These are phyloP conservation scores for Oreochromis niloticus DNA, from an alignment of 2,113 vertebrate genomes.

Conservation along the genomic window DNA sequence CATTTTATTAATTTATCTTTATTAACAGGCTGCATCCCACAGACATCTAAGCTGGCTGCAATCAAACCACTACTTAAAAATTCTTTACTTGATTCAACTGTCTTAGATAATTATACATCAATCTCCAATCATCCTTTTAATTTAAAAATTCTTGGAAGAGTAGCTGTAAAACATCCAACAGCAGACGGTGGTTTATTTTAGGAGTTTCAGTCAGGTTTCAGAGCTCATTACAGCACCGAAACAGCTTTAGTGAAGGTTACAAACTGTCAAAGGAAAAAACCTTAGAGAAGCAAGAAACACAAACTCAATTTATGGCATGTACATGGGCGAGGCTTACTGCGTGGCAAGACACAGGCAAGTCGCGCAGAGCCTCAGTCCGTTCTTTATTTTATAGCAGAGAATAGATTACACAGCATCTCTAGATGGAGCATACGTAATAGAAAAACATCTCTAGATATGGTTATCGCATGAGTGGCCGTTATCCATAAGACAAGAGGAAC, in stretches of 20 bases:
- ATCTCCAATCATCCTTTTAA: background rate
- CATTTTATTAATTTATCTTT: background rate
- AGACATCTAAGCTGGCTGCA: background rate
- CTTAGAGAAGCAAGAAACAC: too few species aligned
- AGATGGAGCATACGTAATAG: too few species aligned
- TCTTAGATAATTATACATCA: background rate
- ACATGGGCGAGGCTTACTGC: too few species aligned
- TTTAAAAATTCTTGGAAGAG: background rate
- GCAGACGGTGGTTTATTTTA: background rate
- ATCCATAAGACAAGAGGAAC: too few species aligned
- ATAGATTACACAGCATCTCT: too few species aligned
- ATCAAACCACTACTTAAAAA: background rate
- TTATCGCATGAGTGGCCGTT: too few species aligned
- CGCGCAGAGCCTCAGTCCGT: too few species aligned
- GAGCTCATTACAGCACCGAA: background rate
- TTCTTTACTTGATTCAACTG: background rate
- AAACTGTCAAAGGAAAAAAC: accelerated
- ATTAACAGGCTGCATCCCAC: background rate
- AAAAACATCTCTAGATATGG: too few species aligned
- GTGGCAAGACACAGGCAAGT: too few species aligned
- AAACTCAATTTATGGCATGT: too few species aligned
- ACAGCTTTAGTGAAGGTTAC: background rate
- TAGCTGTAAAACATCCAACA: background rate
- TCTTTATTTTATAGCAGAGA: too few species aligned
- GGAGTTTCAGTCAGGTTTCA: background rate